Base-by-base conservation (phyloP, 2,888 invertebrate genomes). In the Ischnura elegans region DNA sequence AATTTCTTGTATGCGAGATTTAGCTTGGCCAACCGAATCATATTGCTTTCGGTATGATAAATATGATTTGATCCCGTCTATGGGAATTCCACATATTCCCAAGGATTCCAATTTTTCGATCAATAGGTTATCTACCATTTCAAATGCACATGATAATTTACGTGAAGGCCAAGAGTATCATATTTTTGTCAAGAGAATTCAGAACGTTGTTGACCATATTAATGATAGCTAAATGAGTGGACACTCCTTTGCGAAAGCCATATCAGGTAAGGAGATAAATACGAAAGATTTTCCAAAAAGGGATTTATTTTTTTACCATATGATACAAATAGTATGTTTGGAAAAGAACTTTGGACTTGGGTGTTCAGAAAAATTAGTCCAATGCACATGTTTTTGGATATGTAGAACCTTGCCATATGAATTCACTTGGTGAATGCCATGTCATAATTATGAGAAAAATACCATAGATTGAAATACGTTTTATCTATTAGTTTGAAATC, bases 111-210 rank as follows among this genome's bases (percentile, higher is more conserved):
- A 55, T 46, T 87, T 87, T 55, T 25, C 93, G 36, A 93, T 94
- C 93, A 93, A 93, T 47, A 87, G 93, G 85, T 29, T 66, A 45
- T 86, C n/a, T 47, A 43, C 93, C 87, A 93, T 55, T 8, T 93
- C 29, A 66, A 36, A 19, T 55, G 55, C 29, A 25, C 25, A 25
- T 25, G 8, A 5, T 46, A 93, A 42, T 47, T 6, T 6, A 42
- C 29, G n/a, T 86, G 47, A 21, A 19, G 25, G 51, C n/a, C 76
- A 47, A 85, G 93, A 21, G n/a, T 84, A n/a, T n/a, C 43, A 47
- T 93, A 85, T 42, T 42, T n/a, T 85, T 29, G 43, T 29, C 87
- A 42, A 21, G 42, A 87, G 46, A 85, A 93, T 55, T 21, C 55
- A 55, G 55, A 55, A 55, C 21, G 55, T 55, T 55, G 3, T 55